A percentile compares a stretch with the other conserved stretches of the same genome.
Evolutionary conservation across 2,797 vertebrate species (phyloP).

Genomic region (Betta splendens): DNA sequence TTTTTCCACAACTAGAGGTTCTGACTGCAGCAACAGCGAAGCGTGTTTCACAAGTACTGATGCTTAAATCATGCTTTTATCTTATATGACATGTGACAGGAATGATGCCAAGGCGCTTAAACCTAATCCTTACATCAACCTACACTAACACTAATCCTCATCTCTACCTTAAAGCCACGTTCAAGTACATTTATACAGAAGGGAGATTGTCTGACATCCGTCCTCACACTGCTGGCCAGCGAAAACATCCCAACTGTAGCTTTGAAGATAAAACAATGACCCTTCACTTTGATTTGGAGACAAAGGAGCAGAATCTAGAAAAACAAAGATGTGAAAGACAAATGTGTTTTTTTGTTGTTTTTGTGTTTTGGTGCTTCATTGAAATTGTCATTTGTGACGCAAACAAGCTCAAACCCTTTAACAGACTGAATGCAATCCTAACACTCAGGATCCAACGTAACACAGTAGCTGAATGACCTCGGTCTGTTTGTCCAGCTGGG

Average conservation of each 20-base stretch:
- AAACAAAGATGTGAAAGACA: too few species aligned
- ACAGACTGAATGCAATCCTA: conserved; percentile 1
- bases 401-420: neutral
- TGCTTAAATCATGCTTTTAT: conserved; percentile 12
- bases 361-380: too few species aligned
- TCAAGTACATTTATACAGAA: too few species aligned
- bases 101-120: conserved; percentile 17
- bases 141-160: neutral
- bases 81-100: conserved; percentile 16
- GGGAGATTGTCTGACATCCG: too few species aligned
- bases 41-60: neutral
- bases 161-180: neutral
- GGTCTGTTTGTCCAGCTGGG: conserved; percentile 11
- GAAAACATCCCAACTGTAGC: too few species aligned
- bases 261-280: neutral
- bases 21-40: conserved; percentile 7
- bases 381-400: neutral
- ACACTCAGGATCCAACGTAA: neutral
- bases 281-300: too few species aligned
- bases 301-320: too few species aligned
- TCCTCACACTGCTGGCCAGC: too few species aligned
- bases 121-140: neutral
- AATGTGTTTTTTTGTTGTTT: too few species aligned
- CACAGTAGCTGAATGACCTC: neutral
- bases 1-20: conserved; percentile 20